Evolutionary conservation across 30 jellyfish, hydroid and myxozoan species (phyloP).

Genomic region (Chironex yamaguchii): DNA sequence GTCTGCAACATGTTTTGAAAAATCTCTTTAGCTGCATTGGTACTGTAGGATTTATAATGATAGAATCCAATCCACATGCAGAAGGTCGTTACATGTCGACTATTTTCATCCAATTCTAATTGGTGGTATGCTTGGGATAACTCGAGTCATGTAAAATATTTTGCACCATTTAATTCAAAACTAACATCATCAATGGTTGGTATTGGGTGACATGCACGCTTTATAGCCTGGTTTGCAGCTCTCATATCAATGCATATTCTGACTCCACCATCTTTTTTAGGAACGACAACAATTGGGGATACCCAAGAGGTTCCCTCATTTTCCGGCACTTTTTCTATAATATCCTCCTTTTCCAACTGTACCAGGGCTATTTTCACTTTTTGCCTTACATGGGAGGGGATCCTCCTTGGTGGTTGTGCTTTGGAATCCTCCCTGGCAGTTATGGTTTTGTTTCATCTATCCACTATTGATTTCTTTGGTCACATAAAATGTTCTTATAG

Average conservation of each 20-base stretch:
- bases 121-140: slow-evolving; percentile 27
- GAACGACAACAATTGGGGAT: slow-evolving; percentile 5
- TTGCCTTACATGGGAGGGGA: slow-evolving; percentile 16
- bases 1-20: slow-evolving; percentile 2
- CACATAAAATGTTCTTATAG: background rate
- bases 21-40: slow-evolving; percentile 25
- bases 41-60: background rate
- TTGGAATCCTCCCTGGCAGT: too few species aligned
- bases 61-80: background rate
- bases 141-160: slow-evolving; percentile 4
- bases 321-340: slow-evolving; percentile 17
- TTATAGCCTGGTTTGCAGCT: slow-evolving; percentile 31
- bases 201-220: background rate
- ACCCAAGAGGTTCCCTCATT: slow-evolving; percentile 26
- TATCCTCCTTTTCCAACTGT: slow-evolving; percentile 16
- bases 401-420: slow-evolving; percentile 16
- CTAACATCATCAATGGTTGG: background rate
- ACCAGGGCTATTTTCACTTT: background rate
- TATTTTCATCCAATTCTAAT: slow-evolving; percentile 12
- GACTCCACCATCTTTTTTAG: slow-evolving; percentile 20
- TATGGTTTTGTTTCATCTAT: too few species aligned
- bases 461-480: slow-evolving; percentile 12
- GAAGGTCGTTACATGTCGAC: slow-evolving; percentile 4
- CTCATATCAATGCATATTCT: slow-evolving; percentile 33
- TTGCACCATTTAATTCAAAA: slow-evolving; percentile 25